These are phyloP conservation scores for Ctenosaura bakeri DNA, from an alignment of 2,797 vertebrate genomes.

Conservation along the genomic window DNA sequence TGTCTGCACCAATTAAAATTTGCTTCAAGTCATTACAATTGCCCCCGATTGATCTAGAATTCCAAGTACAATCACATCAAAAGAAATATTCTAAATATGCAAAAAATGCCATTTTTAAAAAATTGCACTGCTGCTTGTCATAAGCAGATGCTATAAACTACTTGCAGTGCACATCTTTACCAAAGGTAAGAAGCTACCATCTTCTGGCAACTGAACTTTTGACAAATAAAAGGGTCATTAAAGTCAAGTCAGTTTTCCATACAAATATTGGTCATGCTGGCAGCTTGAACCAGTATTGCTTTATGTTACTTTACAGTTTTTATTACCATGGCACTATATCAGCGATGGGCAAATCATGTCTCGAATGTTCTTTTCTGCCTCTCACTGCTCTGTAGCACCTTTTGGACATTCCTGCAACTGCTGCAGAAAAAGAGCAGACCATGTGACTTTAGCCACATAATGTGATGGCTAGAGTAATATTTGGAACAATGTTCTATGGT, in stretches of 20 bases:
- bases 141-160: conserved; percentile 24
- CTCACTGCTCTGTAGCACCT: not conserved
- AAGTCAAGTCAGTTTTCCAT: conserved; percentile 12
- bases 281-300: conserved; percentile 2
- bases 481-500: not conserved
- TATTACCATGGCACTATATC: not conserved
- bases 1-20: not conserved
- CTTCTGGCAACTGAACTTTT: not conserved
- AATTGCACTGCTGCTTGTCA: conserved; percentile 56
- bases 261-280: not conserved
- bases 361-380: no score
- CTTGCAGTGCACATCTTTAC: not conserved
- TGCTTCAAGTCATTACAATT: not conserved
- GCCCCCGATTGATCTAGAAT: not conserved
- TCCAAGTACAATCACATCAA: conserved; percentile 48
- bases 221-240: not conserved
- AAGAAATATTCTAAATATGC: not conserved
- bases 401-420: not conserved
- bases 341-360: no score
- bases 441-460: not conserved
- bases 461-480: not conserved
- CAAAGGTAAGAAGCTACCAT: not conserved
- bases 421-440: not conserved
- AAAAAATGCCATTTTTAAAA: not conserved
- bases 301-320: conserved; percentile 3